Evolutionary conservation across 2,113 vertebrate species (phyloP).

Genomic region (Rhea americana): DNA sequence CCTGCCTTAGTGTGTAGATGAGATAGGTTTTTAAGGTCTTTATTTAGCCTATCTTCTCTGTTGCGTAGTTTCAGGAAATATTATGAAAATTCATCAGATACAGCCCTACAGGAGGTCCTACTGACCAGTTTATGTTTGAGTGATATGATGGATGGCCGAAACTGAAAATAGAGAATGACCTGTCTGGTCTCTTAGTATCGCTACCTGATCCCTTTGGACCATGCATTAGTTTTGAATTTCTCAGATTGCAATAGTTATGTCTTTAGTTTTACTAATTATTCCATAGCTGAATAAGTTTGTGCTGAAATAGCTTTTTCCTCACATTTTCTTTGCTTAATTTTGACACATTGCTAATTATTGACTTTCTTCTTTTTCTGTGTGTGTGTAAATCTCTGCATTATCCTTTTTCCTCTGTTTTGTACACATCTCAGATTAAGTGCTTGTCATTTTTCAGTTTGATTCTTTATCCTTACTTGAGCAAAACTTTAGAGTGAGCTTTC

Average conservation of each 20-base stretch:
- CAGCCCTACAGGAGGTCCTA: neutral
- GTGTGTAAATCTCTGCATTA: neutral
- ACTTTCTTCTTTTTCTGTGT: neutral
- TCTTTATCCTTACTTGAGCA: neutral
- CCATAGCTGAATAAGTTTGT: neutral
- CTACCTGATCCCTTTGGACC: neutral
- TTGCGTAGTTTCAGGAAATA: neutral
- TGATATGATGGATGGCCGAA: neutral
- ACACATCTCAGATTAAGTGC: neutral
- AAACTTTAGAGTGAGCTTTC: neutral
- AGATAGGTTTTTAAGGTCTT: neutral
- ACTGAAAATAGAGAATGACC: neutral
- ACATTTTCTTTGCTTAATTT: neutral
- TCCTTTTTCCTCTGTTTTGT: neutral
- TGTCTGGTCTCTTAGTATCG: neutral
- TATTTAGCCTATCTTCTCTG: neutral
- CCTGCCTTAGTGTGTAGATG: neutral
- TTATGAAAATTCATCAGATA: neutral
- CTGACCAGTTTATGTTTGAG: neutral
- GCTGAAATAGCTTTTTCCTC: neutral
- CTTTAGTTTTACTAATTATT: neutral
- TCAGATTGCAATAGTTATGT: neutral
- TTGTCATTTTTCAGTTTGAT: neutral
- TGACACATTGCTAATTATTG: neutral
- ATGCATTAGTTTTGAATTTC: neutral